phyloP scores from a whole-genome alignment of 1,140 invertebrate species.

The Platyura marginata region DNA sequence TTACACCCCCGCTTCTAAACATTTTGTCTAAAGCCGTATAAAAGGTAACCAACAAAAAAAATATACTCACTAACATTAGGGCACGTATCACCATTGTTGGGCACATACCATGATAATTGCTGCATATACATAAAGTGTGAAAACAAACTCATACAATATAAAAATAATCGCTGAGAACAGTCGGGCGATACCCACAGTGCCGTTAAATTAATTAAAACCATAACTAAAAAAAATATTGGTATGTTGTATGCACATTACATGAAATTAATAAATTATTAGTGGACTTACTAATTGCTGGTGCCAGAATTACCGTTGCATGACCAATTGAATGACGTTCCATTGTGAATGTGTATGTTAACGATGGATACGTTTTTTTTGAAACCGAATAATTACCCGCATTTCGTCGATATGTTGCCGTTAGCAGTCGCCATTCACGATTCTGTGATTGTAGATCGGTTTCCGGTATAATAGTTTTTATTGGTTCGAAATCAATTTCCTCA shows the following conservation, averaged over 20 bases:
- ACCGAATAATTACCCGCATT: conserved; percentile 21
- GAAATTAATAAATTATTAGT: no score
- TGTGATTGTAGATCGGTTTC: conserved; percentile 14
- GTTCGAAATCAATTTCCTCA: conserved; percentile 33
- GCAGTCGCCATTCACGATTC: conserved; percentile 19
- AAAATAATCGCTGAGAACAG: conserved; percentile 23
- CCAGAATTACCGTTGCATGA: conserved; percentile 19
- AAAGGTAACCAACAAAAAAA: no score
- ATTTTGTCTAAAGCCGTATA: no score
- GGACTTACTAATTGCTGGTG: conserved; percentile 29
- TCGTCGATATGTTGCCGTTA: conserved; percentile 12
- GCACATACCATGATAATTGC: conserved; percentile 24
- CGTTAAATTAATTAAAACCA: conserved; percentile 26
- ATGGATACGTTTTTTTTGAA: conserved; percentile 28
- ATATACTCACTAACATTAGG: conserved; percentile 6
- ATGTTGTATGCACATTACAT: no score
- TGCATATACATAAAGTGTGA: conserved; percentile 26
- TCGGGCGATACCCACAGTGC: conserved; percentile 25
- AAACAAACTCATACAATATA: conserved; percentile 27
- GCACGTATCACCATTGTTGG: conserved; percentile 16
- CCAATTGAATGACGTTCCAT: conserved; percentile 24
- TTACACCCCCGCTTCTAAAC: conserved; percentile 36
- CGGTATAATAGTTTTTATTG: conserved; percentile 11
- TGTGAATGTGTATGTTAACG: conserved; percentile 22
- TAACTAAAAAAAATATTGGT: conserved; percentile 16